phyloP scores from a whole-genome alignment of 2,888 invertebrate genomes.

The Peribatodes rhomboidaria region DNA sequence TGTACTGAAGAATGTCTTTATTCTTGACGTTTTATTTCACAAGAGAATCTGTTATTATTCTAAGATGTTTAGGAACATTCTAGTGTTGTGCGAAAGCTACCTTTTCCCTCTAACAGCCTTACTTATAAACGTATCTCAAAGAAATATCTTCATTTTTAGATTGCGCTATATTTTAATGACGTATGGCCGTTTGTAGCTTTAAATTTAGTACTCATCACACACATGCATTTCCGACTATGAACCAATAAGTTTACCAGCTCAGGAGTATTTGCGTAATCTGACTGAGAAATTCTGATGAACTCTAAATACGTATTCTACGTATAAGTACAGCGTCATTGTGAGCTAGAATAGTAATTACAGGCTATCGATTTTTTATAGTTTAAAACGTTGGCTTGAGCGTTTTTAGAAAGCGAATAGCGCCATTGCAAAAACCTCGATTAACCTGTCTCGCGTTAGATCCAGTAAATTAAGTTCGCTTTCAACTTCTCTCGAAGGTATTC shows the following conservation, averaged over 20 bases:
- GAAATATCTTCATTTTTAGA: no score
- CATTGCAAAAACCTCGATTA: constrained; percentile 36
- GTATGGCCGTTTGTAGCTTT: no score
- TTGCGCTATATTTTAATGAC: no score
- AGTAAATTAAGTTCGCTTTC: constrained; percentile 45
- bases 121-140: no score
- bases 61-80: not conserved
- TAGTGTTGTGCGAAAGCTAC: not conserved
- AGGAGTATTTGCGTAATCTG: no score
- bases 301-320: no score
- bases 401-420: constrained; percentile 37
- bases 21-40: not conserved
- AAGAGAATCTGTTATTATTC: not conserved
- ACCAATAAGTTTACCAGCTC: no score
- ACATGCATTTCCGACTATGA: no score
- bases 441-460: constrained; percentile 34
- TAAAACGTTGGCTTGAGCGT: constrained; percentile 12
- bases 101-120: no score
- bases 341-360: not conserved
- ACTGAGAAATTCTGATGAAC: no score
- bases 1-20: not conserved
- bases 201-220: no score
- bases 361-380: not conserved
- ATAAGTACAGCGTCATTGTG: not conserved
- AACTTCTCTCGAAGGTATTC: constrained; percentile 45